Conservation (phyloP, 2,113 vertebrate species). For the Bagarius yarrelli region DNA sequence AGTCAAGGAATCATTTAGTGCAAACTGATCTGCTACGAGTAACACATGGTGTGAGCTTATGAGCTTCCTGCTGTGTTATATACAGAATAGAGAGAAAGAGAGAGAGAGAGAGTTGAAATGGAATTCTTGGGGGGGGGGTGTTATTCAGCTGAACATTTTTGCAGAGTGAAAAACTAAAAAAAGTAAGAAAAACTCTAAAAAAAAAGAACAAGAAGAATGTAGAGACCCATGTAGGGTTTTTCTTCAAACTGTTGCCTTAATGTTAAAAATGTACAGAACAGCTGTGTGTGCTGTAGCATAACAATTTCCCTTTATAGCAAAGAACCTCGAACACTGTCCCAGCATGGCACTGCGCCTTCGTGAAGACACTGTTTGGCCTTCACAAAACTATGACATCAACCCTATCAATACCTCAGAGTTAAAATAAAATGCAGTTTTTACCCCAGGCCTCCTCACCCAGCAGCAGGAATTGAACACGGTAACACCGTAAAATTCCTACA, state of each 20-base stretch:
- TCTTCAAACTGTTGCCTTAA: not conserved
- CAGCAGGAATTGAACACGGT: not conserved
- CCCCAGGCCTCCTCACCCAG: not conserved
- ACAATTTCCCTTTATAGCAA: not conserved
- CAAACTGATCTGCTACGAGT: not conserved
- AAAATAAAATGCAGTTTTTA: not conserved
- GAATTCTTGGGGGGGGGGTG: not conserved
- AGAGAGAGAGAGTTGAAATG: not conserved
- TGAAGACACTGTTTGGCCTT: not conserved
- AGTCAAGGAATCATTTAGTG: not conserved
- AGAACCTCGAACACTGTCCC: not conserved
- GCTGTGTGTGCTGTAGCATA: not conserved
- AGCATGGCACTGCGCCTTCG: not conserved
- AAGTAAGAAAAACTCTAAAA: not conserved
- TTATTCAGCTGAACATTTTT: not conserved
- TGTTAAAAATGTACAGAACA: not conserved
- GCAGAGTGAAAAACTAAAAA: not conserved
- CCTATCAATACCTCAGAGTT: not conserved
- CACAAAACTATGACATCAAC: not conserved
- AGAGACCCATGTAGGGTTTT: not conserved
- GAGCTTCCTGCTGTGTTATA: conserved; percentile 7
- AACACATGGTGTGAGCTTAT: not conserved
- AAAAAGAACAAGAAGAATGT: not conserved
- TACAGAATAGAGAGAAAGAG: not conserved
- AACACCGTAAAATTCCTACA: not conserved